Evolutionary conservation across 2,797 vertebrate genomes (phyloP).

Genomic region (Sebastes iracundus): DNA sequence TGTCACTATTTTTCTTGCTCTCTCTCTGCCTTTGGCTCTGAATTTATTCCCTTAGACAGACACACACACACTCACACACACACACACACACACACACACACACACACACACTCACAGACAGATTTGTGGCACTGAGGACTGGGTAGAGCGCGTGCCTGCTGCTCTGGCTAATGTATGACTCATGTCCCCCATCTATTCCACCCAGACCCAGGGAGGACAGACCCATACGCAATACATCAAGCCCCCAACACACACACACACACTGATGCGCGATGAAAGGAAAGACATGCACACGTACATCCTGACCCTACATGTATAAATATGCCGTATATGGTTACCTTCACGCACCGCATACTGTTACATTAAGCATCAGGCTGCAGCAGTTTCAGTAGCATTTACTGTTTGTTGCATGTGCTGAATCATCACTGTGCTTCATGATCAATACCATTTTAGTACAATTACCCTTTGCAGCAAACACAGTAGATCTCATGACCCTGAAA

Average conservation of each 20-base stretch:
- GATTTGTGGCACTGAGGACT: slow-evolving; percentile 57
- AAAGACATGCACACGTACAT: neutral
- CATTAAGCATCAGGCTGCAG: slow-evolving; percentile 10
- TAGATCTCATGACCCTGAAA: slow-evolving; percentile 12
- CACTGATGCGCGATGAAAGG: neutral
- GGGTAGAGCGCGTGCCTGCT: slow-evolving; percentile 44
- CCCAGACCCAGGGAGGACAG: slow-evolving; percentile 30
- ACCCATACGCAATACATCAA: slow-evolving; percentile 27
- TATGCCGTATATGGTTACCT: slow-evolving; percentile 7
- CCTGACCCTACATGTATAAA: neutral
- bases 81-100: neutral
- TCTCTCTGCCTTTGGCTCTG: slow-evolving; percentile 40
- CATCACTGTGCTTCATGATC: slow-evolving; percentile 34
- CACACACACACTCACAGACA: neutral
- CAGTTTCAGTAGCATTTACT: neutral
- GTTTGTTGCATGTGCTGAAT: slow-evolving; percentile 32
- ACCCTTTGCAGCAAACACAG: slow-evolving; percentile 15
- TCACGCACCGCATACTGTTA: neutral
- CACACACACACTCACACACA: neutral
- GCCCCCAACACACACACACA: slow-evolving; percentile 1
- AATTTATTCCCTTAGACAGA: slow-evolving; percentile 31
- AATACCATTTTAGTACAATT: slow-evolving; percentile 49
- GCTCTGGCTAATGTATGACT: slow-evolving; percentile 63
- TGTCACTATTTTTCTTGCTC: slow-evolving; percentile 34
- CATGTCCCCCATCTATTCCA: slow-evolving; percentile 45